phyloP scores from a whole-genome alignment of 1,140 invertebrate species.

The Habropoda laboriosa region DNA sequence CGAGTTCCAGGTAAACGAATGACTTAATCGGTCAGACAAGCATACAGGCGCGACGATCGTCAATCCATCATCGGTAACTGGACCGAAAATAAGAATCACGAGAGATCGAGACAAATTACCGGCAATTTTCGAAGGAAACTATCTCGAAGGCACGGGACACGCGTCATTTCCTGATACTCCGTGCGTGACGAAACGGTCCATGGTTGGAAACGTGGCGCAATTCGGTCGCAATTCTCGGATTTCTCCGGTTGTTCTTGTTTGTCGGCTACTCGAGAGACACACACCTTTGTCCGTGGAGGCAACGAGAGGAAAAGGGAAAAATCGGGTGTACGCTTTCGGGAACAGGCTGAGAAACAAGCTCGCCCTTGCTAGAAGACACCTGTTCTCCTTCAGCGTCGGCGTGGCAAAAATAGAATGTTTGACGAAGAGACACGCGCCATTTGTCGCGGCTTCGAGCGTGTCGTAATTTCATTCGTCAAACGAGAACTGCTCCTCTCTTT shows the following conservation, averaged over 20 bases:
- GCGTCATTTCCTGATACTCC: slow-evolving; percentile 65
- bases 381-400: slow-evolving; percentile 41
- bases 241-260: neutral
- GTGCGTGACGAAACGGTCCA: slow-evolving; percentile 64
- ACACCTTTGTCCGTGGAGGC: neutral
- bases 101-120: neutral
- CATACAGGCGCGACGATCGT: neutral
- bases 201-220: slow-evolving; percentile 27
- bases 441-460: slow-evolving; percentile 58
- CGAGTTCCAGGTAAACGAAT: neutral
- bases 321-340: neutral
- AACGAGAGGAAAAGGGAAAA: neutral
- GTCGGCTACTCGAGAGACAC: neutral
- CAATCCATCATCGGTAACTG: neutral
- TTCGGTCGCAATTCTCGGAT: slow-evolving; percentile 1
- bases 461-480: slow-evolving; percentile 71
- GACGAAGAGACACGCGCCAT: slow-evolving; percentile 64
- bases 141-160: slow-evolving; percentile 61
- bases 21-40: neutral
- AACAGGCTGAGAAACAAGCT: slow-evolving; percentile 15
- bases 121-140: slow-evolving; percentile 4
- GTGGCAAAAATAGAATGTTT: slow-evolving; percentile 60
- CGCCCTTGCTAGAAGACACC: slow-evolving; percentile 54
- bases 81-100: neutral
- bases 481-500: slow-evolving; percentile 49